Conservation (phyloP, 1,140 invertebrate species). For the Scaptomyza graminum region DNA sequence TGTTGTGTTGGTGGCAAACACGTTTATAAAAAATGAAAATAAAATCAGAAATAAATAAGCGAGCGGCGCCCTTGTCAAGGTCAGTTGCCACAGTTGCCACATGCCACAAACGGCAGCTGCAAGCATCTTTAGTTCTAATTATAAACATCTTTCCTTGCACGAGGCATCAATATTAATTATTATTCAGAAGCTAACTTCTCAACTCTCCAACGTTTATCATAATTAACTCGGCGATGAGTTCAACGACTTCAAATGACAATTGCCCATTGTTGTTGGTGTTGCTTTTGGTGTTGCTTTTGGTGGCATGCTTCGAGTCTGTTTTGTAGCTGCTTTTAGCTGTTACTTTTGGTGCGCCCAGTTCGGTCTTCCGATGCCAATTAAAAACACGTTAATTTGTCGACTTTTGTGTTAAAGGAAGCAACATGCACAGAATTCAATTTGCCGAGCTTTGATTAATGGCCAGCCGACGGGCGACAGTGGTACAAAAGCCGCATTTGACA, state of each 20-base stretch:
- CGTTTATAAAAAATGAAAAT: constrained; percentile 36
- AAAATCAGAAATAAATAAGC: background rate
- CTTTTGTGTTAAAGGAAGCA: constrained; percentile 55
- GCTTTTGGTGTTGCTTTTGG: constrained; percentile 19
- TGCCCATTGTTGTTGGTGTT: constrained; percentile 64
- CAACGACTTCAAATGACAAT: constrained; percentile 73
- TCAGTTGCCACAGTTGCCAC: constrained; percentile 35
- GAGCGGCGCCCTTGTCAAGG: constrained; percentile 77
- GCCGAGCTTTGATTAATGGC: constrained; percentile 70
- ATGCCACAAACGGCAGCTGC: constrained; percentile 3
- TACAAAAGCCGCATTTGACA: no score
- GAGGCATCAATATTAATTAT: no score
- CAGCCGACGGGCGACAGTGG: background rate
- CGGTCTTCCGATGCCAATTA: constrained; percentile 50
- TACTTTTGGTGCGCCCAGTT: constrained; percentile 41
- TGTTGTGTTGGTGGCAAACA: constrained; percentile 53
- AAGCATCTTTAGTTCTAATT: constrained; percentile 4
- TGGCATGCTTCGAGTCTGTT: constrained; percentile 30
- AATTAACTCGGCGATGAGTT: constrained; percentile 60
- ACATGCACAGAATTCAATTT: constrained; percentile 69
- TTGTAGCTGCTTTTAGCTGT: constrained; percentile 32
- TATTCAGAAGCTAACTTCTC: no score
- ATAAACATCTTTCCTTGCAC: background rate
- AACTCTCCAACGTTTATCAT: constrained; percentile 33
- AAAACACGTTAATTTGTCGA: constrained; percentile 80